Base-by-base conservation (phyloP, 1,140 invertebrate species). In the Glossosoma conforme region DNA sequence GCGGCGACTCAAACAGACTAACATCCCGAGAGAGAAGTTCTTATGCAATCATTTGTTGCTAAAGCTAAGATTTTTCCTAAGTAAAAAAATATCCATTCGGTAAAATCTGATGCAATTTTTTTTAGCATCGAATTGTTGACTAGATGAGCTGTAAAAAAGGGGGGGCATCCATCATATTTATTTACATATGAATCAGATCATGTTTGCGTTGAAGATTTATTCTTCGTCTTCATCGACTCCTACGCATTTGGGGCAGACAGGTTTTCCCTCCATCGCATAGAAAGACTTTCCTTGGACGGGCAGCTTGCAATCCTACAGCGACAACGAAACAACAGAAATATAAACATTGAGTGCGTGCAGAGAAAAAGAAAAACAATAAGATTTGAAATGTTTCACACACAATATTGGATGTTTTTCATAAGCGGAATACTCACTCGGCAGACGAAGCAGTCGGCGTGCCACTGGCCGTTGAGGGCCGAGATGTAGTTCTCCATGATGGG, bases 401-500 rank as follows among this genome's bases (percentile, higher is more conserved):
- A 6, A 6, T n/a, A 28, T 28, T 6, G 6, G 6, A 8, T 28
- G 6, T 28, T 28, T n/a, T n/a, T n/a, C n/a, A n/a, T n/a, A n/a
- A n/a, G n/a, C 14, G 14, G 64, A 64, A 56, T 60, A 82, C 89
- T 81, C 83, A 98, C 96, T 87, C 93, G 87, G 82, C 97, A 99
- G 51, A 98, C 94, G 77, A 99, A 99, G 72, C 97, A 99, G 67
- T 97, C 91, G 9, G 95, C 92, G 79, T 99, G 97, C 97, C 97
- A 99, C 68, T 99, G 95, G 47, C 87, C 84, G 68, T 96, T 97
- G 36, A 99, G 74, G 10, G 97, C 97, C 1, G 94, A 97, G 64
- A 99, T 98, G 69, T 98, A 99, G 72, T 98, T 98, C 69, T 97
- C 94, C 83, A 94, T 97, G 60, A 99, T 99, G 37, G 97, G 90